These are phyloP conservation scores for Willowsia nigromaculata DNA, from an alignment of 2,888 invertebrate species.

Conservation along the genomic window DNA sequence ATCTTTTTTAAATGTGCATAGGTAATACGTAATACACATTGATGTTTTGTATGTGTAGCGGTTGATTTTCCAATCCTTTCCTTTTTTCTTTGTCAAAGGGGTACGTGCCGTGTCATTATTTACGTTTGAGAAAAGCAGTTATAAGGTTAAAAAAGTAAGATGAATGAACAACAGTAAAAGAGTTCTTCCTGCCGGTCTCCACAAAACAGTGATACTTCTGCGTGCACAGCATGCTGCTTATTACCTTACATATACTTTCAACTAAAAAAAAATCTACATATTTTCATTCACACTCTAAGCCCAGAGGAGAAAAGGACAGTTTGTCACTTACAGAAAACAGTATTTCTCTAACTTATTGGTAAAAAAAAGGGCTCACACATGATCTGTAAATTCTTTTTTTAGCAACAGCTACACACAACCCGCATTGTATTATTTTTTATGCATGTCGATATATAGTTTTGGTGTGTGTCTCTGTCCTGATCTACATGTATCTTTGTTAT, in stretches of 20 bases:
- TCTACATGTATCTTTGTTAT: constrained; percentile 59
- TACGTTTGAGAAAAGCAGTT: constrained; percentile 53
- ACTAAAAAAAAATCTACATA: too few species aligned
- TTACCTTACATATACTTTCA: constrained; percentile 14
- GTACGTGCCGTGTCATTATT: constrained; percentile 74
- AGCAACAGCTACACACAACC: background rate
- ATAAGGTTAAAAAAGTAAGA: constrained; percentile 52
- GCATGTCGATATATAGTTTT: constrained; percentile 18
- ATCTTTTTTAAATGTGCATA: background rate
- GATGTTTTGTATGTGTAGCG: constrained; percentile 22
- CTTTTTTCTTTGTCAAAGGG: constrained; percentile 68
- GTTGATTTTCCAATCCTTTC: constrained; percentile 59
- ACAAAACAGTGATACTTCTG: background rate
- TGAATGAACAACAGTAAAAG: constrained; percentile 4
- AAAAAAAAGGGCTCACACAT: constrained; percentile 40
- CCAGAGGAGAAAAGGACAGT: constrained; percentile 51
- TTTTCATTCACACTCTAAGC: background rate
- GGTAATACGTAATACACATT: background rate
- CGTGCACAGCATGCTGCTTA: background rate
- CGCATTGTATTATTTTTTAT: constrained; percentile 52
- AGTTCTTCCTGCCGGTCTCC: background rate
- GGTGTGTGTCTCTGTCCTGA: constrained; percentile 32
- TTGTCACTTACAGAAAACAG: constrained; percentile 48
- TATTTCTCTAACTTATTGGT: constrained; percentile 32
- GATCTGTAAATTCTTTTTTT: constrained; percentile 10